Percentiles rank a stretch among this genome's conserved stretches.
These are phyloP conservation scores for Sarcophaga bullata DNA, from an alignment of 1,140 invertebrate genomes.

Conservation along the genomic window DNA sequence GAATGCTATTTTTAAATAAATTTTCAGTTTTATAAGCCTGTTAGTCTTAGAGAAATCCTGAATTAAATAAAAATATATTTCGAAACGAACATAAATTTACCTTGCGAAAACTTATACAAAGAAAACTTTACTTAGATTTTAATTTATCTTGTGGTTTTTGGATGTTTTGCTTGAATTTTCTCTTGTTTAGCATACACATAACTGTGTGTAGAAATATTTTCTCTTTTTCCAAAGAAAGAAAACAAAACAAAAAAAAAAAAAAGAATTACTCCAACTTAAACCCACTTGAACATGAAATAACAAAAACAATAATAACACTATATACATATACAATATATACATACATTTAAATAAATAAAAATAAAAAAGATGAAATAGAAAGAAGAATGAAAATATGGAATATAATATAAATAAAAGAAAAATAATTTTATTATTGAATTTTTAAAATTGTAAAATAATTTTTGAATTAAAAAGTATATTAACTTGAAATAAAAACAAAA, in stretches of 20 bases:
- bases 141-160: too few species aligned
- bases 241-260: not conserved
- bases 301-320: not conserved
- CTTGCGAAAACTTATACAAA: too few species aligned
- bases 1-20: too few species aligned
- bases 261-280: not conserved
- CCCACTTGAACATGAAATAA: slow-evolving; percentile 16
- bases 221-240: not conserved
- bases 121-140: too few species aligned
- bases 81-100: too few species aligned
- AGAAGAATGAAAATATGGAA: not conserved
- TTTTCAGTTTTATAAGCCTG: too few species aligned
- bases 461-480: not conserved
- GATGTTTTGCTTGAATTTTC: too few species aligned
- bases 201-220: too few species aligned
- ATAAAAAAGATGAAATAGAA: not conserved
- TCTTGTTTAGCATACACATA: too few species aligned
- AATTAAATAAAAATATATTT: too few species aligned
- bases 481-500: not conserved
- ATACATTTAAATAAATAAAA: too few species aligned
- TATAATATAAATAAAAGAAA: not conserved
- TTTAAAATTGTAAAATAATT: not conserved
- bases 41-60: too few species aligned
- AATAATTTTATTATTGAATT: not conserved
- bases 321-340: not conserved